These are phyloP conservation scores for Acheta domesticus DNA, from an alignment of 2,888 invertebrate genomes.

Conservation along the genomic window DNA sequence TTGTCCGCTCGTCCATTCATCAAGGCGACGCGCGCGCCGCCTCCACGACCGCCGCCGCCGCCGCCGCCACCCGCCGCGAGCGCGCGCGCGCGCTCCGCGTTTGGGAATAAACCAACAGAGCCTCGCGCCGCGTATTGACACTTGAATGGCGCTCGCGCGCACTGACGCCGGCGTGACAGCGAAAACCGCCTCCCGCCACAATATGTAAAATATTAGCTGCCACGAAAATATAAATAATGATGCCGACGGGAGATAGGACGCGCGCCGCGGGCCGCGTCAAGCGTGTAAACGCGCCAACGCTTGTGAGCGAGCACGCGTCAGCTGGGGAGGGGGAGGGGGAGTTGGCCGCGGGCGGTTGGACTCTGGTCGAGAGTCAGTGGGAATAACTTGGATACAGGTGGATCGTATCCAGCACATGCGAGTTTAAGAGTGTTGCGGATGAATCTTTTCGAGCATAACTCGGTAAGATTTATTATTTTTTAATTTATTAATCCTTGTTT, in stretches of 20 bases:
- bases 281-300: no score
- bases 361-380: no score
- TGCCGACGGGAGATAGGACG: neutral
- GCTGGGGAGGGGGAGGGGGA: no score
- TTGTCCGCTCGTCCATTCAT: constrained; percentile 1
- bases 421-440: no score
- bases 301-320: no score
- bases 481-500: no score
- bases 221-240: constrained; percentile 10
- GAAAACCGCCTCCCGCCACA: neutral
- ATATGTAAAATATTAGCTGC: neutral
- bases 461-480: no score
- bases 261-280: neutral
- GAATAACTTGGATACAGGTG: no score
- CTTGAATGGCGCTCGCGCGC: neutral
- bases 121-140: neutral
- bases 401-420: no score
- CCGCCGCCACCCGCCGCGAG: neutral
- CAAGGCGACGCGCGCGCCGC: neutral
- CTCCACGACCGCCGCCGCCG: neutral
- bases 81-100: neutral
- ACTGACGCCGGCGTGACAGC: neutral
- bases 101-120: constrained; percentile 18
- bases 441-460: no score
- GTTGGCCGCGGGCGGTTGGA: no score